Evolutionary conservation across 2,113 vertebrate genomes (phyloP), one percentile per base, ranked within the genome.

Genomic region (Mirounga angustirostris): DNA sequence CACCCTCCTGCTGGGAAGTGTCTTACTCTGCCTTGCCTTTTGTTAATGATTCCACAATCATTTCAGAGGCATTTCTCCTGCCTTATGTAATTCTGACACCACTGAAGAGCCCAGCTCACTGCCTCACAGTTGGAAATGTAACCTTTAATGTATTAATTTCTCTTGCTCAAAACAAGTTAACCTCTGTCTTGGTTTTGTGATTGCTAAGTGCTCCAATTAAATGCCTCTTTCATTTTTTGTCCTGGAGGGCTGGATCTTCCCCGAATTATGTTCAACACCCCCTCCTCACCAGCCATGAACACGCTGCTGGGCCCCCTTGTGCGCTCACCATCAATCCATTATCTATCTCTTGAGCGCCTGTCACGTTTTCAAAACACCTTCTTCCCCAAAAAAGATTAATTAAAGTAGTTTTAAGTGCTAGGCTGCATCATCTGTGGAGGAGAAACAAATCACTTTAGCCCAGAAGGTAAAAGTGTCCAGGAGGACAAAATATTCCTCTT

Each of bases 141-240:
- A 99, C 99, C 99, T 99, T 99, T 99, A 99, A 99, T 99, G 99
- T 99, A 99, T 99, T 99, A 99, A 99, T 99, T 99, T 99, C 99
- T 99, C 99, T 99, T 99, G 99, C 99, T 99, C 99, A 99, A 99
- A 99, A 99, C 99, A 99, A 99, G 99, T 99, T 99, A 99, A 99
- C 99, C 99, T 99, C 99, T 98, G 98, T 98, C 99, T 99, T 99
- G 99, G 99, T 99, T 99, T 99, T 99, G 98, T 99, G 99, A 99
- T 99, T 99, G 99, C 99, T 99, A 99, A 99, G 98, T 99, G 99
- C 99, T 99, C 98, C 99, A 99, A 99, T 99, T 99, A 99, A 99
- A 99, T 98, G 98, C 98, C 97, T 99, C 98, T 98, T 98, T 98
- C 97, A 96, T 98, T 98, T 98, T 98, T 98, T 98, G 98, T 99